phyloP scores from a whole-genome alignment of 2,797 vertebrate genomes.

The Mastacembelus armatus region DNA sequence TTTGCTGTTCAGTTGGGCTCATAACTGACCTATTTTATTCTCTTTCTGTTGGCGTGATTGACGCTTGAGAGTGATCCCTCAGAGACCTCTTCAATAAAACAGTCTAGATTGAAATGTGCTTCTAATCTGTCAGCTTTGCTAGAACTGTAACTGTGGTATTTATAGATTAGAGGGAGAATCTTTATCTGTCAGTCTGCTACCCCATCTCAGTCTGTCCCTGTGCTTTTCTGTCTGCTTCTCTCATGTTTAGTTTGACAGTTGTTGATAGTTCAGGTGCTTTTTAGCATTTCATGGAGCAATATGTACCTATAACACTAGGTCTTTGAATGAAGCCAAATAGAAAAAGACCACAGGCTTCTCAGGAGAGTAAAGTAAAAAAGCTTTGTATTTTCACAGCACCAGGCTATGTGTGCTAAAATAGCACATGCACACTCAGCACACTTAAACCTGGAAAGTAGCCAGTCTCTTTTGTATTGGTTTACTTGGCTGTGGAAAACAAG shows the following conservation, averaged over 20 bases:
- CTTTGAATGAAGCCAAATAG: constrained; percentile 14
- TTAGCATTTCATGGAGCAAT: constrained; percentile 13
- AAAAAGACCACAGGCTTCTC: constrained; percentile 26
- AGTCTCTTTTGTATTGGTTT: constrained; percentile 69
- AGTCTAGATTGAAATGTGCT: constrained; percentile 34
- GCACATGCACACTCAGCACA: constrained; percentile 37
- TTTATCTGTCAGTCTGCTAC: constrained; percentile 21
- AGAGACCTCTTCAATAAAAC: constrained; percentile 49
- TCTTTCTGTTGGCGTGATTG: constrained; percentile 17
- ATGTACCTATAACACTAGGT: constrained; percentile 4
- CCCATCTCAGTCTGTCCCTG: background rate
- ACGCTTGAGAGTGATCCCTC: constrained; percentile 52
- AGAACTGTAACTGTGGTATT: constrained; percentile 58
- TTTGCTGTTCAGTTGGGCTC: constrained; percentile 31
- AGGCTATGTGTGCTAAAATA: constrained; percentile 47
- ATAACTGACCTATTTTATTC: constrained; percentile 66
- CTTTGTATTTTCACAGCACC: constrained; percentile 59
- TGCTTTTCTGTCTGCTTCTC: constrained; percentile 16
- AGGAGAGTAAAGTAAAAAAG: constrained; percentile 42
- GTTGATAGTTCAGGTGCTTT: constrained; percentile 22
- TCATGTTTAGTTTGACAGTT: constrained; percentile 32
- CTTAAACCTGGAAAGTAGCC: constrained; percentile 69
- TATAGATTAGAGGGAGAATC: constrained; percentile 56
- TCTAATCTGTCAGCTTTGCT: constrained; percentile 59
- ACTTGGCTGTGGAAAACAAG: constrained; percentile 67